These are phyloP conservation scores for Pollenia griseotomentosa DNA, from an alignment of 2,888 invertebrate species.

Conservation along the genomic window DNA sequence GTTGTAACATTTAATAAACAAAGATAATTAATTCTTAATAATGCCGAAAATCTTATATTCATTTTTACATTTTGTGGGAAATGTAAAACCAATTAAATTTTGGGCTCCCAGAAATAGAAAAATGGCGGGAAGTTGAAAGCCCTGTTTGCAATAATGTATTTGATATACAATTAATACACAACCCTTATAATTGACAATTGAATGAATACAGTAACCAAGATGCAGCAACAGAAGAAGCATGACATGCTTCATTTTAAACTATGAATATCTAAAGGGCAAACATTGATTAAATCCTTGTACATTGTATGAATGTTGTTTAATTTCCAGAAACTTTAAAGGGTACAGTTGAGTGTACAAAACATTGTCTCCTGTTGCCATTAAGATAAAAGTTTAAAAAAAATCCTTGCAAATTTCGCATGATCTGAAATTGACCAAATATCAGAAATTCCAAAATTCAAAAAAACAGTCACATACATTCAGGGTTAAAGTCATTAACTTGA, in stretches of 20 bases:
- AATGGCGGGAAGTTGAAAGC: no score
- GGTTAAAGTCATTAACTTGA: conserved; percentile 25
- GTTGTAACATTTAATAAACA: no score
- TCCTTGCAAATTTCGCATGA: conserved; percentile 52
- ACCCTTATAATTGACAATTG: conserved; percentile 51
- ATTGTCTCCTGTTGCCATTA: conserved; percentile 7
- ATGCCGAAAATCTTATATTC: no score
- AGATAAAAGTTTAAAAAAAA: conserved; percentile 16
- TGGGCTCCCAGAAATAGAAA: no score
- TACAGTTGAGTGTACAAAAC: conserved; percentile 40
- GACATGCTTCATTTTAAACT: conserved; percentile 9
- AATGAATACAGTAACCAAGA: background rate
- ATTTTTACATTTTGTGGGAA: no score
- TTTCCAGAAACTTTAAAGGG: background rate
- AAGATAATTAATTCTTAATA: no score
- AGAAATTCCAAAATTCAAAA: conserved; percentile 58
- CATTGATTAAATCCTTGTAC: background rate
- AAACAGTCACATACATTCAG: background rate
- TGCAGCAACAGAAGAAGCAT: background rate
- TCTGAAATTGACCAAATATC: conserved; percentile 62
- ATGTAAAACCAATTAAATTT: no score
- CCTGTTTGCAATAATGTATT: no score
- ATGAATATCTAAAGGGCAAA: background rate
- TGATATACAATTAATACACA: conserved; percentile 11
- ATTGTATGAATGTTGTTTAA: conserved; percentile 7